Evolutionary conservation across 1,140 invertebrate genomes (phyloP).

Genomic region (Ceratitis capitata): DNA sequence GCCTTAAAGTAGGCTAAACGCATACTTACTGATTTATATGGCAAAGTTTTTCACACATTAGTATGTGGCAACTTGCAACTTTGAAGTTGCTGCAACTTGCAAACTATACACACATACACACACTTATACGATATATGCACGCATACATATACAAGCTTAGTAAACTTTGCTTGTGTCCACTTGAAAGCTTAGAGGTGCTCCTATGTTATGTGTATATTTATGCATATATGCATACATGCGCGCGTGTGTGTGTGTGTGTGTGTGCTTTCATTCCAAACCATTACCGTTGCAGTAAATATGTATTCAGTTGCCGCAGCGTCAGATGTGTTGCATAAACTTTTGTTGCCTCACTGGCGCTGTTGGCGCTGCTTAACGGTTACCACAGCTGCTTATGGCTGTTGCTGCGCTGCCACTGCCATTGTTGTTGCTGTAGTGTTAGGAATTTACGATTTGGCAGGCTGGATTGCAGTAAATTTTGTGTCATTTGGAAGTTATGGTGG

Average conservation of each 20-base stretch:
- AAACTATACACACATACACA: not conserved
- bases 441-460: constrained; percentile 34
- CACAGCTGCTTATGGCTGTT: not conserved
- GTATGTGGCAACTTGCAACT: constrained; percentile 26
- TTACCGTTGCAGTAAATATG: not conserved
- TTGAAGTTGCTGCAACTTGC: not conserved
- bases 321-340: not conserved
- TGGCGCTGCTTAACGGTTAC: not conserved
- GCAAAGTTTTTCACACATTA: constrained; percentile 36
- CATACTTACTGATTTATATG: constrained; percentile 37
- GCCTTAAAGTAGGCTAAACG: constrained; percentile 33
- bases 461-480: constrained; percentile 37
- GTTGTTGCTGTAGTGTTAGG: constrained; percentile 12
- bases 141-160: not conserved
- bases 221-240: too few species aligned
- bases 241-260: not conserved
- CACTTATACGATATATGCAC: not conserved
- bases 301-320: not conserved
- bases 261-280: not conserved
- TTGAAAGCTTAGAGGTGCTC: not conserved
- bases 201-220: too few species aligned
- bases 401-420: not conserved
- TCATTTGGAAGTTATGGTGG: constrained; percentile 35
- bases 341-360: not conserved
- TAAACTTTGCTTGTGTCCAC: too few species aligned